Conservation (phyloP, 2,113 vertebrate genomes). For the Urocitellus parryii region DNA sequence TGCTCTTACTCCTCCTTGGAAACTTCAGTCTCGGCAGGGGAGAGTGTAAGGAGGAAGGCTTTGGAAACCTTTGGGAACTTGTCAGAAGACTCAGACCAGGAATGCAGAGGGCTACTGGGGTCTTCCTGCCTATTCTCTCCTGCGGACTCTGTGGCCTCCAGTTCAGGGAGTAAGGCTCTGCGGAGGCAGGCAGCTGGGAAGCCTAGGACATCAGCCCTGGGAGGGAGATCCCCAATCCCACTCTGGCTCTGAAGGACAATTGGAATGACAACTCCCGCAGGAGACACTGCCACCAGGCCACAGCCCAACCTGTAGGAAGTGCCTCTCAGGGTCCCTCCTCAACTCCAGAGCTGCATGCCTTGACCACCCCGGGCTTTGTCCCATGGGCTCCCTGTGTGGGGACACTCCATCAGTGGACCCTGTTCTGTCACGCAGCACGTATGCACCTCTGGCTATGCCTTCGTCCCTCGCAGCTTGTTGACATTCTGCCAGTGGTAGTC, state of each 20-base stretch:
- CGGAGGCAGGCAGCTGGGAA: background rate
- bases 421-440: background rate
- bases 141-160: fast-evolving
- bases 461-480: too few species aligned
- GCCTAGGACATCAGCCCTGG: background rate
- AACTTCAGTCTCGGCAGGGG: background rate
- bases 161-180: background rate
- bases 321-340: background rate
- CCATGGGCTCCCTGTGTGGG: background rate
- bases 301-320: background rate
- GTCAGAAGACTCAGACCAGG: background rate
- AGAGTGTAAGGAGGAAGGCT: background rate
- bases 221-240: background rate
- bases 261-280: background rate
- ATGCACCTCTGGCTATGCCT: background rate
- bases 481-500: background rate
- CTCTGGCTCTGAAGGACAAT: background rate
- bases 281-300: too few species aligned
- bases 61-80: background rate
- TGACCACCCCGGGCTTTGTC: background rate
- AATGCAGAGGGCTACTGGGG: background rate
- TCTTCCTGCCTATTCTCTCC: background rate
- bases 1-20: background rate
- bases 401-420: background rate
- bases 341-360: background rate